Evolutionary conservation across 2,888 invertebrate species (phyloP).

Genomic region (Ypsolopha sequella): DNA sequence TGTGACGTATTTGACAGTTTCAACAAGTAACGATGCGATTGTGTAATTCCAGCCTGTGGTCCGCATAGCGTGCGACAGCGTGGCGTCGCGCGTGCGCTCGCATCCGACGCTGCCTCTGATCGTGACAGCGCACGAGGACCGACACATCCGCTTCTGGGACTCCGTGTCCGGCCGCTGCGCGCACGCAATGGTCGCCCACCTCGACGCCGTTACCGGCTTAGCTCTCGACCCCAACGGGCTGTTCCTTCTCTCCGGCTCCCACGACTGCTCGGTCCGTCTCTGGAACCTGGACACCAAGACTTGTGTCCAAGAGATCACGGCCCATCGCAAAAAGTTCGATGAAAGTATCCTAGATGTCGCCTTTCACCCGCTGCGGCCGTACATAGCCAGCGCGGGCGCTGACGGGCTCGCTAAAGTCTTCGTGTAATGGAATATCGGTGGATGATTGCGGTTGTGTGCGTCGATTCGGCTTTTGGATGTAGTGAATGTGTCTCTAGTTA

Average conservation of each 20-base stretch:
- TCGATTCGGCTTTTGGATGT: background rate
- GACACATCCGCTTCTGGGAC: constrained; percentile 99
- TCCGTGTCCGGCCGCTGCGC: constrained; percentile 93
- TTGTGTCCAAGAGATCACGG: constrained; percentile 99
- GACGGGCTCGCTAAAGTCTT: constrained; percentile 99
- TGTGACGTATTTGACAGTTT: too few relatives aligned
- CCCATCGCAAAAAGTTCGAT: constrained; percentile 99
- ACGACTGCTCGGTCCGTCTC: constrained; percentile 98
- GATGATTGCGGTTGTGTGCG: background rate
- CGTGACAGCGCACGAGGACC: constrained; percentile 97
- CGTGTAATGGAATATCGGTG: constrained; percentile 74
- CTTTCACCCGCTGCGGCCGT: constrained; percentile 98
- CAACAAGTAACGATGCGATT: too few relatives aligned
- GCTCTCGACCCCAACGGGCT: constrained; percentile 99
- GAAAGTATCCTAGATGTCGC: constrained; percentile 99
- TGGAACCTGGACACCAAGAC: constrained; percentile 99
- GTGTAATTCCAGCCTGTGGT: constrained; percentile 62
- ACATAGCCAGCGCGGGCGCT: constrained; percentile 98
- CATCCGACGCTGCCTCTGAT: constrained; percentile 97
- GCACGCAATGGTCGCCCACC: constrained; percentile 98
- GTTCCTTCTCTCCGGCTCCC: constrained; percentile 97
- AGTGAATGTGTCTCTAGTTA: too few relatives aligned
- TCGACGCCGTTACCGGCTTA: constrained; percentile 97
- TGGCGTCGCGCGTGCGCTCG: constrained; percentile 85
- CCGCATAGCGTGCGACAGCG: constrained; percentile 74